Conservation (phyloP, 2,113 vertebrate species). For the Platichthys flesus region DNA sequence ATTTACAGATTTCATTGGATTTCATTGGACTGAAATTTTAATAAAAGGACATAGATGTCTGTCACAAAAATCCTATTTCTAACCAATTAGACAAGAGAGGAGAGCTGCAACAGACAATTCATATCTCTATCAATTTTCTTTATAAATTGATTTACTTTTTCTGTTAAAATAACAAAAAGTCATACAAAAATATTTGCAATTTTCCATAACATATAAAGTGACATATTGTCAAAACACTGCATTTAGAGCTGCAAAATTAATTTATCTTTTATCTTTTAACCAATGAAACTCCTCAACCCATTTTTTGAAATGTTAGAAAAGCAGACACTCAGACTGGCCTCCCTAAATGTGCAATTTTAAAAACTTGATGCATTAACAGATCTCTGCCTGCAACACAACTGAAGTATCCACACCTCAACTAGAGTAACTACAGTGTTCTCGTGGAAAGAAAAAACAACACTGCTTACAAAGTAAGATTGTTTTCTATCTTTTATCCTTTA, state of each 20-base stretch:
- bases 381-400: not conserved
- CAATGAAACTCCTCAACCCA: not conserved
- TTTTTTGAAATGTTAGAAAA: conserved; percentile 8
- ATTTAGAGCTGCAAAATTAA: not conserved
- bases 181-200: conserved; percentile 1
- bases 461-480: not conserved
- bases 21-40: not conserved
- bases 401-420: not conserved
- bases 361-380: conserved; percentile 7
- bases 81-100: not conserved
- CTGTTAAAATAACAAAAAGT: conserved; percentile 1
- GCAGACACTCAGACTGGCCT: not conserved
- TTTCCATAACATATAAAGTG: not conserved
- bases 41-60: conserved; percentile 1
- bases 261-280: no score
- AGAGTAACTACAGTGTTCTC: not conserved
- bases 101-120: not conserved
- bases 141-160: not conserved
- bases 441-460: conserved; percentile 8
- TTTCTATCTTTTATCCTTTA: conserved; percentile 14
- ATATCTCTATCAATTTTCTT: not conserved
- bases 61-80: not conserved
- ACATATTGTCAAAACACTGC: conserved; percentile 2
- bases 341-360: not conserved
- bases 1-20: conserved; percentile 22